phyloP scores from a whole-genome alignment of 2,888 invertebrate genomes.

The Fissipunctia ypsillon region DNA sequence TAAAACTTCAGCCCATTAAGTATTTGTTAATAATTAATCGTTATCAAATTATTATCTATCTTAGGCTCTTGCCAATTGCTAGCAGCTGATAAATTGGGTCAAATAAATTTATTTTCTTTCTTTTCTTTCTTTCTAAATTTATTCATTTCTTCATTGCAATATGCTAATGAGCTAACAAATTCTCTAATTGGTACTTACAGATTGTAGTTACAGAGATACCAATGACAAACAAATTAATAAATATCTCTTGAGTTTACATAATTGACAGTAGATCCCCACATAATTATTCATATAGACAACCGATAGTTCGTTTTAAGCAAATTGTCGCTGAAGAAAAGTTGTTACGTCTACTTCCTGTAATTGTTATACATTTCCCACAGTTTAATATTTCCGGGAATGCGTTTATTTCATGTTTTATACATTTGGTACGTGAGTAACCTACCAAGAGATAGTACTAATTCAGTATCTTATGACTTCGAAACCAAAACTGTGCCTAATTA shows the following conservation, averaged over 20 bases:
- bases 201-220: not conserved
- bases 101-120: too few relatives aligned
- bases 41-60: not conserved
- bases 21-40: not conserved
- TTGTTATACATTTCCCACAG: slow-evolving; percentile 50
- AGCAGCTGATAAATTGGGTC: too few relatives aligned
- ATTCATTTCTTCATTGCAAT: not conserved
- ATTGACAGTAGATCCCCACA: not conserved
- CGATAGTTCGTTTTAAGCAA: slow-evolving; percentile 19
- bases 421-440: not conserved
- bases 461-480: not conserved
- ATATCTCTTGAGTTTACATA: not conserved
- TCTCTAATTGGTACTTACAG: too few relatives aligned
- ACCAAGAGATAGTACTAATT: not conserved
- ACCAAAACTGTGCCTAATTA: not conserved
- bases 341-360: slow-evolving; percentile 35
- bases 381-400: slow-evolving; percentile 43
- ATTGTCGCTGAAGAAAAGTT: slow-evolving; percentile 26
- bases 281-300: slow-evolving; percentile 4
- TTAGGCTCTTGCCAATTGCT: too few relatives aligned
- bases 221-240: not conserved
- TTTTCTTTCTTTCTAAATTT: too few relatives aligned
- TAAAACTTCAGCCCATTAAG: not conserved
- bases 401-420: slow-evolving; percentile 5
- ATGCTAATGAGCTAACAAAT: not conserved